These are phyloP conservation scores for Malurus cyaneus DNA, from an alignment of 2,113 vertebrate species.

Conservation along the genomic window DNA sequence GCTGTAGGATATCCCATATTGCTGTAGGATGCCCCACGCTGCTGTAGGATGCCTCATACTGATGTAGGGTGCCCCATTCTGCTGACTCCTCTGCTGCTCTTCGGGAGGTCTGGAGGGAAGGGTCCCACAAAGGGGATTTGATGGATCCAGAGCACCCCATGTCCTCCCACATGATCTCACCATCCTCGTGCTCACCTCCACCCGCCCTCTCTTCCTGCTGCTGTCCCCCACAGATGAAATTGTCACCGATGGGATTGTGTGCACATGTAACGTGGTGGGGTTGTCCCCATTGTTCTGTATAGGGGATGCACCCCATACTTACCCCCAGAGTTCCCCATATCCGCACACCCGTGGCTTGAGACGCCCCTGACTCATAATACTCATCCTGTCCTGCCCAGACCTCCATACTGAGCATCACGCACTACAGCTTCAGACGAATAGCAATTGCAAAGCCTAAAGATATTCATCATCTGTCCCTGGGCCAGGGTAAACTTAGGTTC, in stretches of 20 bases:
- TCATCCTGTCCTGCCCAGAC: not conserved
- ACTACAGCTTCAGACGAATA: too few relatives aligned
- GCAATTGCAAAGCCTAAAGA: not conserved
- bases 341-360: too few relatives aligned
- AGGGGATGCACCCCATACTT: fast-evolving
- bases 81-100: not conserved
- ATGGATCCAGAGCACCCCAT: fast-evolving
- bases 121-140: not conserved
- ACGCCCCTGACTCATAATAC: not conserved
- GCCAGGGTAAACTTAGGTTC: not conserved
- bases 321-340: not conserved
- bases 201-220: not conserved
- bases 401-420: fast-evolving
- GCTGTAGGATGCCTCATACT: too few relatives aligned
- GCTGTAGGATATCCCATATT: too few relatives aligned
- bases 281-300: not conserved
- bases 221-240: not conserved
- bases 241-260: fast-evolving
- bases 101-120: not conserved
- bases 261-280: too few relatives aligned
- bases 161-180: not conserved
- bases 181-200: fast-evolving
- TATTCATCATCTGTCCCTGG: too few relatives aligned
- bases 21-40: too few relatives aligned
- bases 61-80: too few relatives aligned